phyloP scores from a whole-genome alignment of 2,113 vertebrate genomes.

The Phodopus roborovskii region DNA sequence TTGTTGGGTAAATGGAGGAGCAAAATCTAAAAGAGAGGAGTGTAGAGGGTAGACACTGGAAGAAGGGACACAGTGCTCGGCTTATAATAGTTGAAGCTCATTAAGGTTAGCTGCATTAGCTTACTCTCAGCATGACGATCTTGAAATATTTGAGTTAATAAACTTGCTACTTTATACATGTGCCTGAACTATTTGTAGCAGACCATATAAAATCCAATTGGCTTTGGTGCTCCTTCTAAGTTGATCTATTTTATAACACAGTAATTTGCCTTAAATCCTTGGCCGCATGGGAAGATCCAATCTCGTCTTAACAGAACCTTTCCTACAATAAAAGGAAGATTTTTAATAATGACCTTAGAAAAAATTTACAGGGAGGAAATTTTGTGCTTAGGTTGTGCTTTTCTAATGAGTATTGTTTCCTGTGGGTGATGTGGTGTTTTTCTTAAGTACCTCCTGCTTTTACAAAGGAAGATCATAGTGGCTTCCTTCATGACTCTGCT shows the following conservation, averaged over 20 bases:
- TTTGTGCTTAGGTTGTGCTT: slow-evolving; percentile 75
- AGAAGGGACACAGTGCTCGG: background rate
- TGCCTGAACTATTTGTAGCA: too few relatives aligned
- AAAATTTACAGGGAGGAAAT: slow-evolving; percentile 56
- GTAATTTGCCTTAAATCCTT: background rate
- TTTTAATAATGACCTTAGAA: slow-evolving; percentile 43
- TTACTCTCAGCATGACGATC: background rate
- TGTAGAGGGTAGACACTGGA: background rate
- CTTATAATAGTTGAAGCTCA: background rate
- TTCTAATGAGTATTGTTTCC: slow-evolving; percentile 48
- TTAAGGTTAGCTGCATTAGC: background rate
- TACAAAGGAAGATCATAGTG: slow-evolving; percentile 64
- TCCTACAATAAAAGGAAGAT: background rate
- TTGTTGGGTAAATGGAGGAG: background rate
- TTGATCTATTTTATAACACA: background rate
- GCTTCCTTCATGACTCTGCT: slow-evolving; percentile 69
- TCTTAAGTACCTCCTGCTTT: slow-evolving; percentile 31
- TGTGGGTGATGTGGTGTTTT: background rate
- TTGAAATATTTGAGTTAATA: background rate
- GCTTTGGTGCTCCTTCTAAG: too few relatives aligned
- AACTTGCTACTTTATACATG: background rate
- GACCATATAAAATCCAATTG: background rate
- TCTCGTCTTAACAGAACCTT: background rate
- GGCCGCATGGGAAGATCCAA: background rate
- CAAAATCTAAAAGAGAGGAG: background rate